These are phyloP conservation scores for Oreochromis aureus DNA, from an alignment of 2,113 vertebrate genomes.

Conservation along the genomic window DNA sequence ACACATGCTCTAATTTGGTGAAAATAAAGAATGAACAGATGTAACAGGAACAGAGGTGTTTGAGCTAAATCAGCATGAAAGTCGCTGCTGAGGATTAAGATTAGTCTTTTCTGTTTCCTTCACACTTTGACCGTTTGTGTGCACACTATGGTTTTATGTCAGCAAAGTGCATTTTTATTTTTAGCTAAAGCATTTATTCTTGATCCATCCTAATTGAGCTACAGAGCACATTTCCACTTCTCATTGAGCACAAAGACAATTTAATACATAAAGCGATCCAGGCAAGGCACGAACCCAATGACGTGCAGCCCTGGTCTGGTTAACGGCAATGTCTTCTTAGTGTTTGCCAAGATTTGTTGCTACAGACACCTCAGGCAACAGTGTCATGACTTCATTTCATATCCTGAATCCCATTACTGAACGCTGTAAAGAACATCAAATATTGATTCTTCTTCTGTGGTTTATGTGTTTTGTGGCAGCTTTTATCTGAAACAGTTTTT, in stretches of 20 bases:
- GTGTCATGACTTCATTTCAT: conserved; percentile 35
- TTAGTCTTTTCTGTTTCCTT: not conserved
- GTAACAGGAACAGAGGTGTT: not conserved
- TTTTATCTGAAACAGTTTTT: not conserved
- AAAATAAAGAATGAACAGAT: not conserved
- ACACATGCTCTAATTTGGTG: not conserved
- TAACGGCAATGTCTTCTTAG: conserved; percentile 5
- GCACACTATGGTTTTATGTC: not conserved
- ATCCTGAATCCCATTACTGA: conserved; percentile 45
- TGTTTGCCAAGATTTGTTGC: conserved; percentile 30
- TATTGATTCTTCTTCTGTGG: conserved; percentile 47
- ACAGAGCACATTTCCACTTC: conserved; percentile 11
- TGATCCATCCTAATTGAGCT: conserved; percentile 11
- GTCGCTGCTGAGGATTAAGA: not conserved
- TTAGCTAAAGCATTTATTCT: not conserved
- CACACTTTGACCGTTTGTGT: not conserved
- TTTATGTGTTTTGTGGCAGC: not conserved
- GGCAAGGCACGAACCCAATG: not conserved
- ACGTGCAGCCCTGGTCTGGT: not conserved
- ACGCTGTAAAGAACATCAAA: conserved; percentile 59
- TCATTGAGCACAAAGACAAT: not conserved
- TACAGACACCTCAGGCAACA: conserved; percentile 8
- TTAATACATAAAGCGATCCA: conserved; percentile 1
- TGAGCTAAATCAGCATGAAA: not conserved
- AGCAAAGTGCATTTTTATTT: not conserved